Evolutionary conservation across 1,140 invertebrate species (phyloP).

Genomic region (Neomicropteryx cornuta): DNA sequence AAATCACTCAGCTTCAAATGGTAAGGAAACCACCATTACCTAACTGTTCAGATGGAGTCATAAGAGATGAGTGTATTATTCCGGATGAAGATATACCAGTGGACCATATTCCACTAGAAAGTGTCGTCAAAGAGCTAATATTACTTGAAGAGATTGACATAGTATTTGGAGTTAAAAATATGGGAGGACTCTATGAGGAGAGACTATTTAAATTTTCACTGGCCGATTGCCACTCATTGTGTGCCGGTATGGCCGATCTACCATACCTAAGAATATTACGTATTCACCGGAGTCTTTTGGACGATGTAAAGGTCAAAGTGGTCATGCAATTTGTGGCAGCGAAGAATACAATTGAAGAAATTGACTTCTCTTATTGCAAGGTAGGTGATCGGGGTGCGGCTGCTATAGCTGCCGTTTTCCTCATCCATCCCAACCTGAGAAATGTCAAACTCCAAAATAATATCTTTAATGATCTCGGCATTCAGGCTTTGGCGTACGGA

Average conservation of each 20-base stretch:
- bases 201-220: conserved; percentile 33
- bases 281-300: conserved; percentile 33
- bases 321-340: conserved; percentile 29
- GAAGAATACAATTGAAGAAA: conserved; percentile 30
- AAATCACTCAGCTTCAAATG: conserved; percentile 28
- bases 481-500: conserved; percentile 30
- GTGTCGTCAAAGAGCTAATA: conserved; percentile 23
- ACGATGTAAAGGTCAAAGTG: conserved; percentile 29
- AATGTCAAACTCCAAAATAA: conserved; percentile 31
- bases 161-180: conserved; percentile 28
- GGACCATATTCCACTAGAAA: conserved; percentile 31
- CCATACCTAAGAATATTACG: conserved; percentile 25
- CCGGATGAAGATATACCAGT: conserved; percentile 25
- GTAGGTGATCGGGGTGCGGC: conserved; percentile 36
- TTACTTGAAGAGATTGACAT: conserved; percentile 31
- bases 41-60: conserved; percentile 17
- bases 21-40: conserved; percentile 23
- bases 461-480: conserved; percentile 29
- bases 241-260: conserved; percentile 28
- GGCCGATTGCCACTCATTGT: conserved; percentile 30
- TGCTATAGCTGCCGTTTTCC: conserved; percentile 32
- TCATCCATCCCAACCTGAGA: conserved; percentile 27
- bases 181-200: conserved; percentile 22
- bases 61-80: conserved; percentile 24
- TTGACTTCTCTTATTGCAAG: conserved; percentile 37